Conservation (phyloP, 2,113 vertebrate species). For the Otolemur garnettii region DNA sequence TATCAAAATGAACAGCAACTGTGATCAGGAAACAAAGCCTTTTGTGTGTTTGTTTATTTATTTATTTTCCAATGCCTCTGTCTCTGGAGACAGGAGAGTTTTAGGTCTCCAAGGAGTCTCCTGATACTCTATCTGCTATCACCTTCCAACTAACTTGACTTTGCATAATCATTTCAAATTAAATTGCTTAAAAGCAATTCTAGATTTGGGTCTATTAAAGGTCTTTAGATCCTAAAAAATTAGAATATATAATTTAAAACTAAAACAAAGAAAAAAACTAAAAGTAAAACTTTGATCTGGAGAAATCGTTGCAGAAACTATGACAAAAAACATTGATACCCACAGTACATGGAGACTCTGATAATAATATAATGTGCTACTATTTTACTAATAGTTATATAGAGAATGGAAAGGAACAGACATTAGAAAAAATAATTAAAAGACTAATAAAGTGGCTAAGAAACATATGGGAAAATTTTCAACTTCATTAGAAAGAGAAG, state of each 20-base stretch:
- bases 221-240: not conserved
- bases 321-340: not conserved
- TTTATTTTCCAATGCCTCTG: slow-evolving; percentile 73
- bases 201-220: not conserved
- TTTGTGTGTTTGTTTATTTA: slow-evolving; percentile 74
- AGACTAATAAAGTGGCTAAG: not conserved
- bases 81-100: slow-evolving; percentile 76
- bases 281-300: not conserved
- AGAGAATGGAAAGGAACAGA: not conserved
- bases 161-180: slow-evolving; percentile 39
- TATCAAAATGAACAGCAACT: slow-evolving; percentile 80
- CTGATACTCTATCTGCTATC: slow-evolving; percentile 77
- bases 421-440: not conserved
- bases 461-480: not conserved
- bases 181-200: slow-evolving; percentile 5
- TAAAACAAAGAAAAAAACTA: slow-evolving; percentile 4
- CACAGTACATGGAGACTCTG: not conserved
- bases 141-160: slow-evolving; percentile 76
- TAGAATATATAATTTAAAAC: not conserved
- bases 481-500: not conserved
- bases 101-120: slow-evolving; percentile 58
- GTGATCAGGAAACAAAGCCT: slow-evolving; percentile 84
- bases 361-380: not conserved
- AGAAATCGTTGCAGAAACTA: not conserved
- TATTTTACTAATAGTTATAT: not conserved